Percentiles rank a stretch among this genome's conserved stretches.
Conservation (phyloP, 2,888 invertebrate species). For the Paralinhomoeus sp. region DNA sequence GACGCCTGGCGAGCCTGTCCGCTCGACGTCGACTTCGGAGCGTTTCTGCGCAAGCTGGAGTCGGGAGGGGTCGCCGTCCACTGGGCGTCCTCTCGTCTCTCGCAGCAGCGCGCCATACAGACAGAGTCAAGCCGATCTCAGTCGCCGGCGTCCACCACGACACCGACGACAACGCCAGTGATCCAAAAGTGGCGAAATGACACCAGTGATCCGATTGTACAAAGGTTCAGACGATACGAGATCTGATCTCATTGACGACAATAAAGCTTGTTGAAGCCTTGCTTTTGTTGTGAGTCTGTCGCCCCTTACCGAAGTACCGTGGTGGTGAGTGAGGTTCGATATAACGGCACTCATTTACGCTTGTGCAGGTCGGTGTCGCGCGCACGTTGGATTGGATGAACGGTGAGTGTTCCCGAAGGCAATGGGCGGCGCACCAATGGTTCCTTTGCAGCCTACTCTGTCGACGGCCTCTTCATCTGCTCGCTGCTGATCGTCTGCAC, state of each 20-base stretch:
- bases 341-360: conserved; percentile 5
- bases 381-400: conserved; percentile 4
- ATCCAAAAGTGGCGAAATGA: conserved; percentile 2
- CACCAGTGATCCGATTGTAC: too few species aligned
- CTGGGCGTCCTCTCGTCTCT: too few species aligned
- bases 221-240: too few species aligned
- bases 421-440: too few species aligned
- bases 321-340: conserved; percentile 6
- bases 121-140: conserved; percentile 7
- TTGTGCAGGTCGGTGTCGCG: conserved; percentile 1
- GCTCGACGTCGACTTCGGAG: conserved; percentile 9
- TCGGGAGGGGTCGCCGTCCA: too few species aligned
- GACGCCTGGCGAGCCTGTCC: conserved; percentile 10
- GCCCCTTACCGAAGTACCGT: background rate
- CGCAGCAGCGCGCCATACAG: conserved; percentile 12
- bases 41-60: conserved; percentile 8
- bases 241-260: too few species aligned
- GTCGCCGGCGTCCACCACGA: background rate
- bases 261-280: too few species aligned
- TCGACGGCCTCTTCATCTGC: conserved; percentile 31
- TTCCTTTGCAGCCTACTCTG: conserved; percentile 15
- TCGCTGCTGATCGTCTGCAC: conserved; percentile 29
- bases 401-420: conserved; percentile 3
- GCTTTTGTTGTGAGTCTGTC: too few species aligned
- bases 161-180: background rate